These are phyloP conservation scores for Cephalopachus bancanus DNA, from an alignment of 2,797 vertebrate species.

Conservation along the genomic window DNA sequence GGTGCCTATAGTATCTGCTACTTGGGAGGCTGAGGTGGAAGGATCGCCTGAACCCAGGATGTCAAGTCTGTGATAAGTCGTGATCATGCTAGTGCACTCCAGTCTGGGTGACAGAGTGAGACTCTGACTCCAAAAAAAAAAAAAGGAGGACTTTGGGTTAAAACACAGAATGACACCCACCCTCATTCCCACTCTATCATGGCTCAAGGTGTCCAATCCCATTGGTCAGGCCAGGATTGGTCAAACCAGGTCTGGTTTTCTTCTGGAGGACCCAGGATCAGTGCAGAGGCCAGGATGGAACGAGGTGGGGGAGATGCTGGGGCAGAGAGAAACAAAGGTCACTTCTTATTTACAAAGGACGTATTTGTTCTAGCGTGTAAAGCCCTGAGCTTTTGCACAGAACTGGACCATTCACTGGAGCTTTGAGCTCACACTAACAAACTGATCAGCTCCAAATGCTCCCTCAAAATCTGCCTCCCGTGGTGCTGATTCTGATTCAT, in stretches of 20 bases:
- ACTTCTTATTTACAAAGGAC: constrained; percentile 75
- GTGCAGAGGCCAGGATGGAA: constrained; percentile 3
- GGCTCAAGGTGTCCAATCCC: not conserved
- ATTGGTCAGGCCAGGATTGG: not conserved
- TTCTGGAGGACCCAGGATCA: constrained; percentile 32
- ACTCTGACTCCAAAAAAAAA: too few species aligned
- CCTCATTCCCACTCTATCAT: fast-evolving
- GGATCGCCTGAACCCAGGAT: too few species aligned
- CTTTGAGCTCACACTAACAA: constrained; percentile 64
- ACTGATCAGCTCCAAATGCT: constrained; percentile 56
- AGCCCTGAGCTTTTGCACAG: constrained; percentile 46
- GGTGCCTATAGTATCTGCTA: too few species aligned
- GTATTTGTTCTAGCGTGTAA: constrained; percentile 52
- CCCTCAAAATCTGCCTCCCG: constrained; percentile 30
- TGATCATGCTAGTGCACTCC: too few species aligned
- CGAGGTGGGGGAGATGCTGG: not conserved
- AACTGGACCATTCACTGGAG: constrained; percentile 56
- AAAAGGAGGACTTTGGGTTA: not conserved
- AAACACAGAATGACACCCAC: not conserved
- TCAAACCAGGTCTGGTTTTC: not conserved
- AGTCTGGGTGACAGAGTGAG: too few species aligned
- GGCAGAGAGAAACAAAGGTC: constrained; percentile 73
- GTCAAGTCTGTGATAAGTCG: too few species aligned
- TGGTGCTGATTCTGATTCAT: constrained; percentile 45
- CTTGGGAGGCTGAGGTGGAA: too few species aligned